Evolutionary conservation across 2,113 vertebrate species (phyloP).

Genomic region (Tichodroma muraria): DNA sequence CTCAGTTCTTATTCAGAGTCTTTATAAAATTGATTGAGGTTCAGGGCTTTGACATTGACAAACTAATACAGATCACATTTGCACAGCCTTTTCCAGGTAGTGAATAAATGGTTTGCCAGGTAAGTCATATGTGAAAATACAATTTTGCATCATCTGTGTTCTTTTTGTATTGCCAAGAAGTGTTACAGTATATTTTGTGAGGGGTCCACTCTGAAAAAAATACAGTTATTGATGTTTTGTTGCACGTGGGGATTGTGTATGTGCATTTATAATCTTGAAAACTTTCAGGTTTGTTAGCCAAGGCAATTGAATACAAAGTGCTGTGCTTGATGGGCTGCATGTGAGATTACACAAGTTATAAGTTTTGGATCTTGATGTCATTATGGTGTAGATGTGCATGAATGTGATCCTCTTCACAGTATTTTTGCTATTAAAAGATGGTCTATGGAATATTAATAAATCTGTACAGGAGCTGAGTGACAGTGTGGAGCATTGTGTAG

Average conservation of each 20-base stretch:
- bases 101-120: background rate
- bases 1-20: background rate
- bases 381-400: background rate
- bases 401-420: background rate
- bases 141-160: background rate
- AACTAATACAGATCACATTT: background rate
- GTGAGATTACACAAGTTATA: background rate
- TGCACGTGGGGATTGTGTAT: background rate
- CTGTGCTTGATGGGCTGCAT: background rate
- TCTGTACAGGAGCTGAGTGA: background rate
- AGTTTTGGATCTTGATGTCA: background rate
- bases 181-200: background rate
- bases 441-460: background rate
- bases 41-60: background rate
- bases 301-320: background rate
- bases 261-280: background rate
- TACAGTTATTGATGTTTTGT: background rate
- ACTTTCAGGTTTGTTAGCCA: background rate
- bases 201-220: background rate
- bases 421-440: background rate
- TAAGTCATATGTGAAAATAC: background rate
- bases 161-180: background rate
- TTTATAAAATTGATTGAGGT: background rate
- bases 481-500: background rate
- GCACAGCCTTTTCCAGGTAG: background rate